Percentiles rank a stretch among this genome's conserved stretches.
Conservation (phyloP, 2,113 vertebrate species). For the Candoia aspera region DNA sequence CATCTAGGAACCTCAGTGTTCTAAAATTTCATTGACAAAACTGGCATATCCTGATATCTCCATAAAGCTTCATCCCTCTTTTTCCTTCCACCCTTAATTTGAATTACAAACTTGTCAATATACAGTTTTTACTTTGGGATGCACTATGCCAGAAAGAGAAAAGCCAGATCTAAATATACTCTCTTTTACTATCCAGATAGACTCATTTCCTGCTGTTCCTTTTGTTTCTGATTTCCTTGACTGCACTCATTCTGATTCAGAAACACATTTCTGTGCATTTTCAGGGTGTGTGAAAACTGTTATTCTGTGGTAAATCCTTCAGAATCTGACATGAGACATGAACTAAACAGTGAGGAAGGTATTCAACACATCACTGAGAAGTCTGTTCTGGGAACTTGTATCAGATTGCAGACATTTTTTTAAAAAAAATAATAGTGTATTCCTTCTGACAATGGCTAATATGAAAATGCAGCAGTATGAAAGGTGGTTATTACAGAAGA, state of each 20-base stretch:
- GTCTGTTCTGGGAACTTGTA: not conserved
- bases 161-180: slow-evolving; percentile 56
- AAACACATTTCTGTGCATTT: slow-evolving; percentile 48
- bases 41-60: slow-evolving; percentile 21
- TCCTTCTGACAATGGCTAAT: not conserved
- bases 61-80: slow-evolving; percentile 28
- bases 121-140: slow-evolving; percentile 34
- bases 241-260: slow-evolving; percentile 52
- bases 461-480: not conserved
- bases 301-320: slow-evolving; percentile 43
- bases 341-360: not conserved
- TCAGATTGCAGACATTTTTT: not conserved
- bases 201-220: slow-evolving; percentile 56
- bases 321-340: not conserved
- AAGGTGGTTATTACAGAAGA: not conserved
- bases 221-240: slow-evolving; percentile 43
- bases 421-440: not conserved
- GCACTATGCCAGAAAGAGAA: slow-evolving; percentile 47
- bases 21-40: slow-evolving; percentile 16
- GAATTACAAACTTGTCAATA: slow-evolving; percentile 40
- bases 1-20: slow-evolving; percentile 10
- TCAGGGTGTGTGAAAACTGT: slow-evolving; percentile 29
- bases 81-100: slow-evolving; percentile 8
- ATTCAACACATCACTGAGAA: not conserved
- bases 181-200: slow-evolving; percentile 50